Percentiles rank a stretch among this genome's conserved stretches.
phyloP scores from a whole-genome alignment of 2,888 invertebrate genomes.

The Phortica magna region DNA sequence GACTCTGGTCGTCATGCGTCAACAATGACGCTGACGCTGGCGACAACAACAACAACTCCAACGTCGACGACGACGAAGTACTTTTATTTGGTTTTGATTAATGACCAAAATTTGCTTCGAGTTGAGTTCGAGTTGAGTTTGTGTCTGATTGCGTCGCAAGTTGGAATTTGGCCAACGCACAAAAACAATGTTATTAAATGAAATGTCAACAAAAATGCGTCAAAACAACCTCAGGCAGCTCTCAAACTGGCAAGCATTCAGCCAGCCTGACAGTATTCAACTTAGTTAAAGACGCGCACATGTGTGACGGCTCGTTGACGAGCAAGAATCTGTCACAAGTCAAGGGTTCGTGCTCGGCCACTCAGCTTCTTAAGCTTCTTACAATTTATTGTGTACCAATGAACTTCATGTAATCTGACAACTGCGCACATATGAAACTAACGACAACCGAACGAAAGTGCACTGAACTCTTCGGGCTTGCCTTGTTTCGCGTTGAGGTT shows the following conservation, averaged over 20 bases:
- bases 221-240: constrained; percentile 29
- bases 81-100: background rate
- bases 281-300: background rate
- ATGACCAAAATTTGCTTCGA: background rate
- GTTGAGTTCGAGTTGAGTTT: constrained; percentile 16
- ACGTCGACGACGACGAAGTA: background rate
- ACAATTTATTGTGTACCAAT: constrained; percentile 56
- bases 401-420: constrained; percentile 53
- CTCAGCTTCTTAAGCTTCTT: constrained; percentile 12
- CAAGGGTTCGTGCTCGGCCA: constrained; percentile 40
- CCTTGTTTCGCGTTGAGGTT: background rate
- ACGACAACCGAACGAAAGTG: constrained; percentile 43
- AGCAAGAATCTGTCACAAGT: background rate
- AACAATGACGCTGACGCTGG: background rate
- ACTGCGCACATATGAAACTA: constrained; percentile 37
- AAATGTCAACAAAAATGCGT: constrained; percentile 46
- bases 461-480: constrained; percentile 54
- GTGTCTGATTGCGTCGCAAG: background rate
- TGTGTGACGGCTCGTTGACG: background rate
- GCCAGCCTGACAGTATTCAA: background rate
- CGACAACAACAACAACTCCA: too few relatives aligned
- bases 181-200: constrained; percentile 27
- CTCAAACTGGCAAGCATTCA: background rate
- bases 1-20: background rate
- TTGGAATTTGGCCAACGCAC: background rate